Conservation (phyloP, 2,113 vertebrate genomes). For the Mus spicilegus region DNA sequence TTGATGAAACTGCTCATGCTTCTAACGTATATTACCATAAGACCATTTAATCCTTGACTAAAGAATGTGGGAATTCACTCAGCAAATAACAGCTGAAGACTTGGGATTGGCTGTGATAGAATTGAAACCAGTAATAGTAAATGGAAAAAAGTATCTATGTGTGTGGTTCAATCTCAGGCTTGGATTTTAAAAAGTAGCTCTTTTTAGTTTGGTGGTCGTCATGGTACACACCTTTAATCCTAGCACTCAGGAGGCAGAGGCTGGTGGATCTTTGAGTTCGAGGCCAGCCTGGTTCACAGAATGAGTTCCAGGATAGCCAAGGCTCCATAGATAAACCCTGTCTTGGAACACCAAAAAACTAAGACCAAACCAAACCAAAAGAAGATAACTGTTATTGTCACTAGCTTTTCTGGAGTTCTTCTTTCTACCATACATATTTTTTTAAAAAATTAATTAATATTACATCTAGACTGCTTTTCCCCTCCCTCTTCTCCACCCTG, state of each 20-base stretch:
- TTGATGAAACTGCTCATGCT: background rate
- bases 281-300: background rate
- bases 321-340: background rate
- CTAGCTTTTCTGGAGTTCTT: constrained; percentile 11
- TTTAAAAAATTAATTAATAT: background rate
- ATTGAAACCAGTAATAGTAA: background rate
- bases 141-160: background rate
- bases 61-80: constrained; percentile 55
- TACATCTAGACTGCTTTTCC: background rate
- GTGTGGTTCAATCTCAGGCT: background rate
- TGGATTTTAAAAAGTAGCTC: background rate
- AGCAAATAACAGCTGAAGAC: constrained; percentile 11
- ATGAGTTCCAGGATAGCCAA: background rate
- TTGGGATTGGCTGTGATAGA: background rate
- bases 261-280: background rate
- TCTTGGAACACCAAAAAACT: background rate
- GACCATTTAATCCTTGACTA: constrained; percentile 9
- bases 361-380: background rate
- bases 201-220: background rate
- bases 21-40: constrained; percentile 30
- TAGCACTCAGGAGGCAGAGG: background rate
- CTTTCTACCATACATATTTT: constrained; percentile 21
- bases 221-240: background rate
- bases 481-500: background rate
- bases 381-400: background rate